Conservation (phyloP, 2,113 vertebrate species). For the Indri indri region DNA sequence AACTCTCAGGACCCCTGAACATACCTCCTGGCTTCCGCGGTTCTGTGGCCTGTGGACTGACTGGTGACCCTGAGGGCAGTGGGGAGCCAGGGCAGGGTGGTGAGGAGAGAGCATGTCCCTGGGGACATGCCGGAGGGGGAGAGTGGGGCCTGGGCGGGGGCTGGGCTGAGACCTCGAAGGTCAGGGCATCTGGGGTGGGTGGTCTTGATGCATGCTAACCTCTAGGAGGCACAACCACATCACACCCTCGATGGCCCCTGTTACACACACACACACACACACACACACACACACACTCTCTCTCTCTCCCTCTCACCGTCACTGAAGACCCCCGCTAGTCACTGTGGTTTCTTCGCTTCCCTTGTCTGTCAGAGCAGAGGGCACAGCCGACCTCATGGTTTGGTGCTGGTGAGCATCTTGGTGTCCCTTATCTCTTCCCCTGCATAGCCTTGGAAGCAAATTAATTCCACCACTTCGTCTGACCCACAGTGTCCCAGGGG, state of each 20-base stretch:
- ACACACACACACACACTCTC: neutral
- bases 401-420: neutral
- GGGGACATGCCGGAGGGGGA: rapidly evolving
- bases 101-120: neutral
- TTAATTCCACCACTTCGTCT: neutral
- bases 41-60: neutral
- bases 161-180: neutral
- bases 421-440: neutral
- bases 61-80: neutral
- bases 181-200: neutral
- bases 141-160: neutral
- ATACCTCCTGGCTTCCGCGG: neutral
- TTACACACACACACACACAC: neutral
- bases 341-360: neutral
- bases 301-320: neutral
- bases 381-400: neutral
- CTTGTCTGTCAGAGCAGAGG: neutral
- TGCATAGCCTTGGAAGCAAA: neutral
- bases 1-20: neutral
- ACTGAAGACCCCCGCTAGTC: rapidly evolving
- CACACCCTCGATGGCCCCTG: neutral
- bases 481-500: neutral
- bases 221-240: neutral
- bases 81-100: neutral
- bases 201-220: neutral